Percentiles rank a stretch among this genome's conserved stretches.
Evolutionary conservation across 2,888 invertebrate species (phyloP).

Genomic region (Conchocele bisecta): DNA sequence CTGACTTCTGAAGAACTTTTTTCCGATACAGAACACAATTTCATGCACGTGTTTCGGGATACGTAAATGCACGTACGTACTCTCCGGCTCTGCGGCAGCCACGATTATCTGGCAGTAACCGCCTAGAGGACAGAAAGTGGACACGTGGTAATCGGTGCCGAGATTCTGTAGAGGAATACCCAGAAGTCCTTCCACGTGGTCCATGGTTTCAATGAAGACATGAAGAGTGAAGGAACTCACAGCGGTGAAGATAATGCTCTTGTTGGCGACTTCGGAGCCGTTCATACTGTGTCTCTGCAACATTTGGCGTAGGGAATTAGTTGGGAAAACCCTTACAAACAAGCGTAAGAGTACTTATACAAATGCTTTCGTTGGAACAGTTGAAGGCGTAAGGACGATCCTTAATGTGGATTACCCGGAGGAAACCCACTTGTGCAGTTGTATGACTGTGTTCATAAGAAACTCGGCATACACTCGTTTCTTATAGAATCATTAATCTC

Average conservation of each 20-base stretch:
- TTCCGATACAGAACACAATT: constrained; percentile 18
- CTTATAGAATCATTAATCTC: too few relatives aligned
- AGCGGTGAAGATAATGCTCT: constrained; percentile 25
- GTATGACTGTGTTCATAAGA: too few relatives aligned
- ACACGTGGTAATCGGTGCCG: constrained; percentile 13
- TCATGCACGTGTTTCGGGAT: constrained; percentile 14
- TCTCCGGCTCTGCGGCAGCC: constrained; percentile 23
- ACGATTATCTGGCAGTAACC: constrained; percentile 48
- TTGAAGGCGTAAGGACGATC: too few relatives aligned
- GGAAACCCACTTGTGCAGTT: too few relatives aligned
- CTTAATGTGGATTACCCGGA: too few relatives aligned
- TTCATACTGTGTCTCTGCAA: constrained; percentile 13
- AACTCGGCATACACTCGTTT: too few relatives aligned
- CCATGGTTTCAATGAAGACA: constrained; percentile 16
- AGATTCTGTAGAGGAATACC: constrained; percentile 30
- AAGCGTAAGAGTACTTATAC: too few relatives aligned
- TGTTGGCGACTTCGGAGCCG: constrained; percentile 35
- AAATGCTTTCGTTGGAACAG: too few relatives aligned
- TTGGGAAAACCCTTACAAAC: too few relatives aligned
- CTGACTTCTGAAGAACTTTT: constrained; percentile 12
- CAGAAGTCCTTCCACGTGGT: constrained; percentile 36
- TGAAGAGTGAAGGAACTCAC: constrained; percentile 16
- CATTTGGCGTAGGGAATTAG: too few relatives aligned
- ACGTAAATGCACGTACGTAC: constrained; percentile 1
- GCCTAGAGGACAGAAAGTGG: constrained; percentile 44